Base-by-base conservation (phyloP, 1,140 invertebrate genomes). In the Lutraria rhynchaena region DNA sequence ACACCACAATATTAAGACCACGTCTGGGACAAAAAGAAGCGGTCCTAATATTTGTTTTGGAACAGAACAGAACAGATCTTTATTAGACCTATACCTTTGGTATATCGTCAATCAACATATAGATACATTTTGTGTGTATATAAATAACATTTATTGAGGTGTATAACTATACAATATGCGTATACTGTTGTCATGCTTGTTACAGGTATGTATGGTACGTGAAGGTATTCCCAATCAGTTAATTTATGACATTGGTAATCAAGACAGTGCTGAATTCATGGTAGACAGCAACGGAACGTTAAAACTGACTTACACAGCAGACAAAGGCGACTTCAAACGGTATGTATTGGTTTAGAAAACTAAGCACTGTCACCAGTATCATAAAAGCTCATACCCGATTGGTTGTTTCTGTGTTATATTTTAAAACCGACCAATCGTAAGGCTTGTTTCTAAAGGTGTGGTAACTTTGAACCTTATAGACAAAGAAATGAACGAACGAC, bases 141-240 rank as follows among this genome's bases (percentile, higher is more conserved):
- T 9, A n/a, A 9, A 22, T 53, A 4, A 9, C 17, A 5, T 53
- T 7, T n/a, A n/a, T 22, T n/a, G n/a, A n/a, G n/a, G 3, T 53
- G 19, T n/a, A 9, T 9, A 17, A 53, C 19, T 5, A 9, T 53
- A 5, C 51, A 53, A 53, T 5, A 9, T 53, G 4, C 19, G 4
- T n/a, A n/a, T n/a, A n/a, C n/a, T n/a, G n/a, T n/a, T n/a, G n/a
- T n/a, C n/a, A n/a, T n/a, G n/a, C n/a, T n/a, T n/a, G n/a, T 60
- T 35, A 1, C n/a, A 75, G 71, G 55, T 75, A 24, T 75, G 71
- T 33, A 75, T 75, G 71, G 3, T 41, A 13, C 17, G 55, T n/a
- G 13, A 27, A 19, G 37, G 37, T 61, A 44, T 44, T 15, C 35
- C 35, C 13, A 44, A 17, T n/a, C 24, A 33, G 13, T n/a, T 44